phyloP scores from a whole-genome alignment of 64 coral and sea anemone genomes.

The Dendronephthya gigantea region DNA sequence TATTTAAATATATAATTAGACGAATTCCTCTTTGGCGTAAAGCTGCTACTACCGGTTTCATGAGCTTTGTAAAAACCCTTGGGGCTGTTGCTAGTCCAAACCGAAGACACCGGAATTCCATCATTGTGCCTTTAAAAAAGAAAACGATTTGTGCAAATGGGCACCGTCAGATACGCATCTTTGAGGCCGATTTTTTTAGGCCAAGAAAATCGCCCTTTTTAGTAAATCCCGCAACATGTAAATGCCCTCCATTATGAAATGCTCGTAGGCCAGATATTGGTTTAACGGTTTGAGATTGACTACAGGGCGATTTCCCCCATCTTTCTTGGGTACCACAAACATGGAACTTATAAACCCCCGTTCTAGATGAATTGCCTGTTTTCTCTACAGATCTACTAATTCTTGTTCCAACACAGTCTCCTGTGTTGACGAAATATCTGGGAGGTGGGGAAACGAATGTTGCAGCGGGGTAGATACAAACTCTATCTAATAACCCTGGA shows the following conservation, averaged over 20 bases:
- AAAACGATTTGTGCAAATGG: conserved; percentile 11
- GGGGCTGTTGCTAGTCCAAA: conserved; percentile 17
- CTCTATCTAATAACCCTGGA: not conserved
- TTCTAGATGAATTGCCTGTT: not conserved
- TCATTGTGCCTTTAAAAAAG: conserved; percentile 11
- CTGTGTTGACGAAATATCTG: not conserved
- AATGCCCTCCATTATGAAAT: conserved; percentile 15
- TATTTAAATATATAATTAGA: conserved; percentile 24
- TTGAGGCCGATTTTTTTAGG: not conserved
- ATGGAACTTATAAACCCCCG: not conserved
- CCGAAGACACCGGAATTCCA: conserved; percentile 32
- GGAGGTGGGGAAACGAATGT: not conserved
- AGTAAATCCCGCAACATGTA: not conserved
- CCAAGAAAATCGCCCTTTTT: not conserved
- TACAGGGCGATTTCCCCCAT: not conserved
- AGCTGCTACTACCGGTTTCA: conserved; percentile 8
- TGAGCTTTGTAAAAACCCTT: not conserved
- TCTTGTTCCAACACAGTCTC: too few species aligned
- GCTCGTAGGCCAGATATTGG: not conserved
- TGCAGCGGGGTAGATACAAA: not conserved
- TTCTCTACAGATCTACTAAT: not conserved
- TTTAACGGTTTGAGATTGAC: not conserved
- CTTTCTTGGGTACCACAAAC: conserved; percentile 23
- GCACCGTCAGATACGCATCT: not conserved
- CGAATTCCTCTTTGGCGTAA: conserved; percentile 17